phyloP scores from a whole-genome alignment of 1,140 invertebrate genomes.

The Drosophila pectinifera region DNA sequence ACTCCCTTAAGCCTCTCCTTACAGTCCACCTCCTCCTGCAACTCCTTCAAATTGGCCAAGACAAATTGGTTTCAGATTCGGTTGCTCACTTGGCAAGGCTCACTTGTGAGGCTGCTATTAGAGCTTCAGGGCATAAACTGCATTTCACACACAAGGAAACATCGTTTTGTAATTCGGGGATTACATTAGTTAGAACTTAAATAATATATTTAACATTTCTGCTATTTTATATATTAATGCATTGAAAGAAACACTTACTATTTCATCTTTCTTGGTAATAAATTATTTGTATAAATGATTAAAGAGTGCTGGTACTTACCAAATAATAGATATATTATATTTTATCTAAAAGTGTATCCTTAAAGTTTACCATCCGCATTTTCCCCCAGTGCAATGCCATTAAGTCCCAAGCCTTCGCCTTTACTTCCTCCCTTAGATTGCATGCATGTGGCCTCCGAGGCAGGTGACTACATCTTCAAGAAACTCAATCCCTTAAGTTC shows the following conservation, averaged over 20 bases:
- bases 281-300: too few species aligned
- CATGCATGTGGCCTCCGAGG: slow-evolving; percentile 91
- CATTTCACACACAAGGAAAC: slow-evolving; percentile 14
- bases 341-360: too few species aligned
- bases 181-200: too few species aligned
- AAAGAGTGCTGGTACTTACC: too few species aligned
- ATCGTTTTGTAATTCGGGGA: background rate
- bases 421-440: slow-evolving; percentile 88
- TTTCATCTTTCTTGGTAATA: too few species aligned
- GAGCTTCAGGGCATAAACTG: slow-evolving; percentile 19
- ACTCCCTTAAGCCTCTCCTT: slow-evolving; percentile 25
- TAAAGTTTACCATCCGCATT: background rate
- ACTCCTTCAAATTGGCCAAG: slow-evolving; percentile 48
- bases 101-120: too few species aligned
- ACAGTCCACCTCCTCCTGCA: slow-evolving; percentile 2
- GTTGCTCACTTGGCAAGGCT: background rate
- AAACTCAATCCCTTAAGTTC: slow-evolving; percentile 85
- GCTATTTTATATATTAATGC: background rate
- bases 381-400: slow-evolving; percentile 32
- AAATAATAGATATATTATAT: background rate
- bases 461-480: slow-evolving; percentile 91
- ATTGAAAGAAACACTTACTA: too few species aligned
- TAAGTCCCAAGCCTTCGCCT: slow-evolving; percentile 16
- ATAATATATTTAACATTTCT: background rate
- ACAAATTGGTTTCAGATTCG: slow-evolving; percentile 62